Base-by-base conservation (phyloP, 2,888 invertebrate species). In the Timema podura region DNA sequence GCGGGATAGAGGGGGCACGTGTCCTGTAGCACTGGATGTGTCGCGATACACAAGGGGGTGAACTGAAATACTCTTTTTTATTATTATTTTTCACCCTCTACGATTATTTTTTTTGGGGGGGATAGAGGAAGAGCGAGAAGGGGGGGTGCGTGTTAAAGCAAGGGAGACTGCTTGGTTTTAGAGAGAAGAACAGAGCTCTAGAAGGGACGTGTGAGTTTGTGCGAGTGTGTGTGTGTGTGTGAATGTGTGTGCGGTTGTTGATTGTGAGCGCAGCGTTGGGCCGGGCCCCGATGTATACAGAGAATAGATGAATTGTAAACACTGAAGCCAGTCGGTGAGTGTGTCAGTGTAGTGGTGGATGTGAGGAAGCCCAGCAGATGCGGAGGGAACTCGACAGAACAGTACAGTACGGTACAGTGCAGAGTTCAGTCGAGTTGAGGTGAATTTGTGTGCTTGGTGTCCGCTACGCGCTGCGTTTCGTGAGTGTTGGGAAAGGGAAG, bases 251-350 rank as follows among this genome's bases (percentile, higher is more conserved):
- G 65, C n/a, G 70, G 61, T 69, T 71, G 72, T 72, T 67, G 71
- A 70, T 69, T 70, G 68, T 68, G 30, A 30, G 30, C 30, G 30
- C 30, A 68, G 70, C 70, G 64, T 61, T 68, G 67, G 57, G 70
- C 64, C 70, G 66, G 65, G 61, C 61, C 68, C 68, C 69, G 49
- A n/a, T 70, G 72, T 73, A 71, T 73, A 71, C 71, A 71, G 71
- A 51, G 68, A 71, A 69, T 71, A 73, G 71, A 73, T 73, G 73
- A 71, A 73, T 73, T 73, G 73, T 73, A 73, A 73, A 73, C 73
- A 73, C 16, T 65, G 65, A 68, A 30, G 30, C 30, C 30, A 30
- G 30, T 66, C 59, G 16, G 66, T 45, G 48, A 11, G 66, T 66
- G 51, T 11, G 67, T 48, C 45, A 54, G 16, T 30, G 64, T 16